Conservation (phyloP, 2,888 invertebrate species). For the Epinotia ramella region DNA sequence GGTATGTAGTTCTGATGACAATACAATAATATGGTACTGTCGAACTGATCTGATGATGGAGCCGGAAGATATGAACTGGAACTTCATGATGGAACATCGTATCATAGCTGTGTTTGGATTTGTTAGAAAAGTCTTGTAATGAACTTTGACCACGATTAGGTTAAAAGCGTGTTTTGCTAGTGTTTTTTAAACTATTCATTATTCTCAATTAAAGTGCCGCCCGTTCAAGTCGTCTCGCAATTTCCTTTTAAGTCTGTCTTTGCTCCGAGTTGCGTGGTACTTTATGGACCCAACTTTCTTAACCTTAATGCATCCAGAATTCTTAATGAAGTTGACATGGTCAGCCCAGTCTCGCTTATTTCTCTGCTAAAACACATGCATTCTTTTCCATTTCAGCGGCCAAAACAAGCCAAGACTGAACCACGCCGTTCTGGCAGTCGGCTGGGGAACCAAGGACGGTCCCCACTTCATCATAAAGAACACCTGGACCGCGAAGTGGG, state of each 20-base stretch:
- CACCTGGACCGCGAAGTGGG: constrained; percentile 26
- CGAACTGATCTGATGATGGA: too few relatives aligned
- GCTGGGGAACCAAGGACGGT: constrained; percentile 31
- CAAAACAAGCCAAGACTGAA: constrained; percentile 21
- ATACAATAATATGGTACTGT: too few relatives aligned
- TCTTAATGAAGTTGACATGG: not conserved
- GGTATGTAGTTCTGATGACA: too few relatives aligned
- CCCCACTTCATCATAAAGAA: constrained; percentile 32
- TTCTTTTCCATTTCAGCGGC: constrained; percentile 11
- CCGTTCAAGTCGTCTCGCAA: not conserved
- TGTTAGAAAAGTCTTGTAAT: too few relatives aligned
- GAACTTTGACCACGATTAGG: too few relatives aligned
- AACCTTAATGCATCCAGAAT: not conserved
- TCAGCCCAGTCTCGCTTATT: not conserved
- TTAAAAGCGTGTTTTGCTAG: too few relatives aligned
- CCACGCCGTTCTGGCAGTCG: constrained; percentile 40
- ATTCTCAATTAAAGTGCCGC: not conserved
- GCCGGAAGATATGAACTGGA: too few relatives aligned
- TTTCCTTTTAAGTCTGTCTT: not conserved
- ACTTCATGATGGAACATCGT: too few relatives aligned
- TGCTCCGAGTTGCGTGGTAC: not conserved
- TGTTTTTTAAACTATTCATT: too few relatives aligned
- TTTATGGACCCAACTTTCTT: not conserved
- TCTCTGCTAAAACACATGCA: not conserved
- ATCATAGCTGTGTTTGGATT: too few relatives aligned